Base-by-base conservation (phyloP, 2,113 vertebrate species). In the Carassius gibelio region DNA sequence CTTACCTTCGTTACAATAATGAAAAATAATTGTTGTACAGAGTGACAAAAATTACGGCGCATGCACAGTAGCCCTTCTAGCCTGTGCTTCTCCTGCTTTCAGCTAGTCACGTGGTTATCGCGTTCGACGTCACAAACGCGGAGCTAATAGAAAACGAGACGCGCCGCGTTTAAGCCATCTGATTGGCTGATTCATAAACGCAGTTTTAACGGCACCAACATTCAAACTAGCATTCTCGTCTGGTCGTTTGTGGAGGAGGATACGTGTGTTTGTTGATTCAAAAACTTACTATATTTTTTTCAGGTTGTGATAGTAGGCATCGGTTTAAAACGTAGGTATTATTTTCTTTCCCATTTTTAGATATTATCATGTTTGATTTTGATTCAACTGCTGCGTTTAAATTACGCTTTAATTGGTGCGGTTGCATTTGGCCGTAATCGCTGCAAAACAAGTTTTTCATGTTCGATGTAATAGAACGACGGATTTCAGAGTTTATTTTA, bases 171-270 rank as follows among this genome's bases (percentile, higher is more conserved):
- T 61, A 8, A 5, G 6, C 45, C 3, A 15, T 48, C 52, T 42
- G 62, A 94, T 94, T 94, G 93, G 94, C 21, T 89, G 77, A 1
- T 93, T 94, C 75, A 91, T 89, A 88, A 91, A 92, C 76, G 8
- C n/a, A 72, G 86, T 61, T 59, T n/a, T 17, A 87, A 86, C 89
- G 88, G 86, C 85, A 64, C 84, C 19, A 11, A 64, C 10, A 34
- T 87, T 83, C 23, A 81, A 72, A 75, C 62, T 8, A 64, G 55
- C 0, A 5, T 80, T 19, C 80, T 2, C 2, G 3, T 57, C n/a
- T 30, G 69, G n/a, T 62, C 5, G 50, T 30, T 59, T 86, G 81
- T 69, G 38, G 8, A 1, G 11, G 1, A 64, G 36, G 13, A 10
- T 10, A 48, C 59, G 59, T 11, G n/a, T 2, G 78, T 19, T n/a